phyloP scores from a whole-genome alignment of 2,113 vertebrate genomes.

The Spheniscus mendiculus region DNA sequence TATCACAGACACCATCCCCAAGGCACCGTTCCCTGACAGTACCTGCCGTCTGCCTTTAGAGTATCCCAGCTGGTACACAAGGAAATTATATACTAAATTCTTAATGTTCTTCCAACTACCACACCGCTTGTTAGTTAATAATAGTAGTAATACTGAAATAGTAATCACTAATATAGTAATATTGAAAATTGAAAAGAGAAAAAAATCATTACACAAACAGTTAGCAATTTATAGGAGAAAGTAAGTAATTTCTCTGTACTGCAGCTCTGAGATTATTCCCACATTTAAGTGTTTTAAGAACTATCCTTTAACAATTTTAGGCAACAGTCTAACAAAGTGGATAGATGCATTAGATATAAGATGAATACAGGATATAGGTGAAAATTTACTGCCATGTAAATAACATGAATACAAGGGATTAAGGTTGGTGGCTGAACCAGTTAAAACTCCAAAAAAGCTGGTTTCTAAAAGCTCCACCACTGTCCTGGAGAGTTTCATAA shows the following conservation, averaged over 20 bases:
- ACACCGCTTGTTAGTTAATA: not conserved
- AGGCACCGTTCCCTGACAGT: not conserved
- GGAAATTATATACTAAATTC: not conserved
- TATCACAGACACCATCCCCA: not conserved
- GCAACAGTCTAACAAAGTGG: not conserved
- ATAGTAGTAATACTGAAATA: not conserved
- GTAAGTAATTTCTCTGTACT: not conserved
- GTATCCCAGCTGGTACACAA: not conserved
- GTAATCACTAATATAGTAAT: not conserved
- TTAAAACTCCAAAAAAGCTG: not conserved
- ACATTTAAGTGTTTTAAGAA: not conserved
- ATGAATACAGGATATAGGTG: not conserved
- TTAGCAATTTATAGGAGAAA: not conserved
- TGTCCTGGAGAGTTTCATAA: not conserved
- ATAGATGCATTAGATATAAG: not conserved
- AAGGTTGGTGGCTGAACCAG: not conserved
- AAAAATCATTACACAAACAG: not conserved
- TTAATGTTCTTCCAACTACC: not conserved
- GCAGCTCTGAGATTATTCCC: not conserved
- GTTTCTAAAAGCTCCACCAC: not conserved
- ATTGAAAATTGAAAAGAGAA: not conserved
- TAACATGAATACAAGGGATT: not conserved
- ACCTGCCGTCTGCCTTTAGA: not conserved
- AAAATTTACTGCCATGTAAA: not conserved
- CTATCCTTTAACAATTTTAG: not conserved